Percentiles rank a stretch among this genome's conserved stretches.
These are phyloP conservation scores for Nannoperca obscura DNA, from an alignment of 2,797 vertebrate genomes.

Conservation along the genomic window DNA sequence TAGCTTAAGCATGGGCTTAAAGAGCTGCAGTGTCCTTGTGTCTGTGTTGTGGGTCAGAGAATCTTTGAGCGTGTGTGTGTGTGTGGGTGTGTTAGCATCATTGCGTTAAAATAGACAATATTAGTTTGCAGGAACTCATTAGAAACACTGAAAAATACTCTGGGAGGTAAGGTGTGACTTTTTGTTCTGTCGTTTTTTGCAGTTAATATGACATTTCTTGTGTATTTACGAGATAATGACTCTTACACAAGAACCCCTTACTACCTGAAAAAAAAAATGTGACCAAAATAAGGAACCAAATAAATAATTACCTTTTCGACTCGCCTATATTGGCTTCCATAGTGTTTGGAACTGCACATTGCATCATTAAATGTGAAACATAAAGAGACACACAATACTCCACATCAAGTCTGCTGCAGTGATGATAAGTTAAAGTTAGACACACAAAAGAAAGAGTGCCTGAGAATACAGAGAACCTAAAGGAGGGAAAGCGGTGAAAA, in stretches of 20 bases:
- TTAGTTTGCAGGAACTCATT: constrained; percentile 10
- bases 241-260: background rate
- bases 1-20: constrained; percentile 48
- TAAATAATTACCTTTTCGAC: background rate
- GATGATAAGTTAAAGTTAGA: constrained; percentile 12
- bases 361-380: constrained; percentile 17
- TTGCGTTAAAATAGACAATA: constrained; percentile 16
- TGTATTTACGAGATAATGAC: constrained; percentile 1
- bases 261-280: constrained; percentile 9
- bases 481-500: constrained; percentile 43
- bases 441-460: constrained; percentile 29
- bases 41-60: constrained; percentile 43
- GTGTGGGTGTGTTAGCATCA: constrained; percentile 6
- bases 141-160: background rate
- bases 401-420: constrained; percentile 17
- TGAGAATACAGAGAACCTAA: constrained; percentile 28
- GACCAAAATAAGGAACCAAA: background rate
- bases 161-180: background rate
- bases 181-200: background rate
- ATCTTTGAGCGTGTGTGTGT: constrained; percentile 16
- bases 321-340: background rate
- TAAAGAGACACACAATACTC: constrained; percentile 12
- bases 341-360: constrained; percentile 1
- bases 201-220: background rate
- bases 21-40: constrained; percentile 62